Conservation (phyloP, 1,140 invertebrate species). For the Achatina immaculata region DNA sequence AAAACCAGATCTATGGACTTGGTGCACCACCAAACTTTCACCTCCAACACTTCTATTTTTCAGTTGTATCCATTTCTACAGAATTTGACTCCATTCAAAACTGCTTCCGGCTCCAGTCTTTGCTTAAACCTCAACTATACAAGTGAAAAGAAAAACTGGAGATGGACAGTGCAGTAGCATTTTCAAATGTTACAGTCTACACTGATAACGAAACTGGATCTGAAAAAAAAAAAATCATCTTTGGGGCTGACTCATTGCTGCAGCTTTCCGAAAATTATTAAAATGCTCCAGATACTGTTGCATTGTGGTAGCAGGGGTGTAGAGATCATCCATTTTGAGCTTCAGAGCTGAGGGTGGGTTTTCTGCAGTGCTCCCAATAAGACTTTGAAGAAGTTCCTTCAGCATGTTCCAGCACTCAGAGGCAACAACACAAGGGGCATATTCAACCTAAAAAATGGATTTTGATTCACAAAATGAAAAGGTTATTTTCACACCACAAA, state of each 20-base stretch:
- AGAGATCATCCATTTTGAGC: conserved; percentile 86
- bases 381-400: conserved; percentile 91
- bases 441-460: conserved; percentile 82
- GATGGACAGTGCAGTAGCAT: no score
- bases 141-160: no score
- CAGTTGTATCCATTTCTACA: no score
- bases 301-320: conserved; percentile 85
- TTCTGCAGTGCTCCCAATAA: conserved; percentile 82
- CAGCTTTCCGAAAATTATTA: conserved; percentile 85
- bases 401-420: conserved; percentile 91
- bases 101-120: no score
- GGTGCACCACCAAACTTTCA: no score
- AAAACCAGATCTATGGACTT: no score
- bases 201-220: no score
- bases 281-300: conserved; percentile 97
- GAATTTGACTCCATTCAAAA: no score
- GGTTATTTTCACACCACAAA: neutral
- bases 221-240: conserved; percentile 27
- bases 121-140: no score
- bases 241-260: conserved; percentile 49
- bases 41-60: no score
- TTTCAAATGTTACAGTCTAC: no score
- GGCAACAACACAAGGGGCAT: conserved; percentile 89
- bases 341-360: conserved; percentile 72
- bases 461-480: neutral